A percentile compares a stretch with the other conserved stretches of the same genome.
Conservation (phyloP, 2,797 vertebrate species). For the Acipenser transmontanus region DNA sequence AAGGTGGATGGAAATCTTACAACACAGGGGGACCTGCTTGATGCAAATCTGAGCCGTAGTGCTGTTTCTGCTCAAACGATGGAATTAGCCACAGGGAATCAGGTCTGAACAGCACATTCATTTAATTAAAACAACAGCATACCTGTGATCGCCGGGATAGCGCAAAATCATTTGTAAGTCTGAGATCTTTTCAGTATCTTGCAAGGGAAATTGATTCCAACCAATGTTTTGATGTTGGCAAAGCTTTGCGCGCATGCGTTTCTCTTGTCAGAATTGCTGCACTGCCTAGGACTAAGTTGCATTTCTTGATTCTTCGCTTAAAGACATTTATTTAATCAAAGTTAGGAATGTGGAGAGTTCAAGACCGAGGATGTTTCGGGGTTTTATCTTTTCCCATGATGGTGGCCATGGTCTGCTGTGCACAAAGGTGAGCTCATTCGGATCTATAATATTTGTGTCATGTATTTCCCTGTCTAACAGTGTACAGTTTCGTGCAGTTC, state of each 20-base stretch:
- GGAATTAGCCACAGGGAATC: constrained; percentile 17
- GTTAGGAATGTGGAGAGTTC: constrained; percentile 64
- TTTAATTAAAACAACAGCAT: constrained; percentile 24
- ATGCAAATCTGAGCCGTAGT: constrained; percentile 28
- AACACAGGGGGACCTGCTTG: constrained; percentile 24
- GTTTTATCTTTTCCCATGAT: constrained; percentile 63
- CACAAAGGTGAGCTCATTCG: constrained; percentile 74
- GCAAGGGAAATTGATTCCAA: constrained; percentile 29
- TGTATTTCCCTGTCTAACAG: constrained; percentile 26
- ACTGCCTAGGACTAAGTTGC: constrained; percentile 60
- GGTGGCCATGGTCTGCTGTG: constrained; percentile 66
- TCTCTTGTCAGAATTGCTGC: constrained; percentile 49
- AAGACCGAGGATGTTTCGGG: constrained; percentile 56
- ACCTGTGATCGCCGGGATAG: constrained; percentile 25
- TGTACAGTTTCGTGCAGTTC: constrained; percentile 28
- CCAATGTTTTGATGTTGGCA: constrained; percentile 47
- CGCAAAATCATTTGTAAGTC: constrained; percentile 36
- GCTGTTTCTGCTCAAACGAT: constrained; percentile 26
- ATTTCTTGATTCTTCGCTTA: constrained; percentile 51
- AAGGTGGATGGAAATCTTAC: constrained; percentile 20
- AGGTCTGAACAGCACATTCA: constrained; percentile 39
- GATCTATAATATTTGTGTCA: constrained; percentile 26
- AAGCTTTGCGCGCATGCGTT: constrained; percentile 65
- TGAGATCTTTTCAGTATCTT: constrained; percentile 35
- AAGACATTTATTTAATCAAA: constrained; percentile 48